These are phyloP conservation scores for Ochotona princeps DNA, from an alignment of 2,113 vertebrate genomes.

Conservation along the genomic window DNA sequence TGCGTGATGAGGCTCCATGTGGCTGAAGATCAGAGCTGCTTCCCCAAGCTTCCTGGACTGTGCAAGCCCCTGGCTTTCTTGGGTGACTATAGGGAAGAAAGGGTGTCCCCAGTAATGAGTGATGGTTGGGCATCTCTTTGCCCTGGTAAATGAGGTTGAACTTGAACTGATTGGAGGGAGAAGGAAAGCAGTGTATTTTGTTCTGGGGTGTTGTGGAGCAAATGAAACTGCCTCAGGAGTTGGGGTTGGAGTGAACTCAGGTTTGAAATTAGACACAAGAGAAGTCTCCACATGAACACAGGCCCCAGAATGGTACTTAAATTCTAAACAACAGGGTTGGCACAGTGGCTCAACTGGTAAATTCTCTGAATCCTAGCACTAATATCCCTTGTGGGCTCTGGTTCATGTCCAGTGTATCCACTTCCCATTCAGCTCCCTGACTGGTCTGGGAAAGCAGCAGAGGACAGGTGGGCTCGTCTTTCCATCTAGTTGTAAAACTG, in stretches of 20 bases:
- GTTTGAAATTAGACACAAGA: not conserved
- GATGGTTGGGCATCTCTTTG: not conserved
- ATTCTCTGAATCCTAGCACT: too few species aligned
- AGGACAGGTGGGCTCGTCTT: too few species aligned
- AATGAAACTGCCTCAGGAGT: not conserved
- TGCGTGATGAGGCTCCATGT: not conserved
- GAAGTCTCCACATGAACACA: not conserved
- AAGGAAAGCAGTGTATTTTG: not conserved
- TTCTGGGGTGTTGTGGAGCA: not conserved
- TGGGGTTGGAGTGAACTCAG: not conserved
- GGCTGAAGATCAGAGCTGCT: not conserved
- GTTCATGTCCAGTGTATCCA: too few species aligned
- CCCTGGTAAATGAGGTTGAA: not conserved
- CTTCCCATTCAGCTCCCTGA: too few species aligned
- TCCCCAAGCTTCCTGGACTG: not conserved
- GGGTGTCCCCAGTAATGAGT: not conserved
- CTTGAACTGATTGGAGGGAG: not conserved
- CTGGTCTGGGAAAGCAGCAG: too few species aligned
- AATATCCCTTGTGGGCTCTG: too few species aligned
- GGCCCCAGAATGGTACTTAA: not conserved
- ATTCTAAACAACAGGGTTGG: not conserved
- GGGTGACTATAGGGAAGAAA: not conserved
- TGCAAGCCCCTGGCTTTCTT: not conserved
- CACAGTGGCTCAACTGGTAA: too few species aligned
- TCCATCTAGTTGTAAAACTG: not conserved